A percentile compares a stretch with the other conserved stretches of the same genome.
Conservation (phyloP, 2,888 invertebrate species). For the Slavum lentiscoides region DNA sequence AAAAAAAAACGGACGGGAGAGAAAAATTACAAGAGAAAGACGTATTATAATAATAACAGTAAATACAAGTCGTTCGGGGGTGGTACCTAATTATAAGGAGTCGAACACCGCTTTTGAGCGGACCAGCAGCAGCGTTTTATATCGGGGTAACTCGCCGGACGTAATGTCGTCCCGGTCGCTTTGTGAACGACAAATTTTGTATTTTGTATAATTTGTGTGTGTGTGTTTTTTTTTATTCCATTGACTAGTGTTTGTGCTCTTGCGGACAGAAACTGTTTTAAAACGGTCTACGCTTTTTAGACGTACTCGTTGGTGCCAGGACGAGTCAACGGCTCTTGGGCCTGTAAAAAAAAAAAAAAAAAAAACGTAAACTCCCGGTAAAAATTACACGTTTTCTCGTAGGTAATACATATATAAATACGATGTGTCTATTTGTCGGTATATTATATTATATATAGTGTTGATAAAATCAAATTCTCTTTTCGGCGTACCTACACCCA, state of each 20-base stretch:
- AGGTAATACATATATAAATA: no score
- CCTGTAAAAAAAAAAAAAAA: conserved; percentile 65
- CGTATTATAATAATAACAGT: no score
- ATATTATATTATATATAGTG: no score
- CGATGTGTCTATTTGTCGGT: no score
- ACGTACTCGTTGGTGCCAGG: conserved; percentile 80
- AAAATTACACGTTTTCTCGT: neutral
- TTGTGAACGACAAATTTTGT: conserved; percentile 11
- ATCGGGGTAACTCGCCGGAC: neutral
- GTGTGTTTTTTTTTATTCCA: no score
- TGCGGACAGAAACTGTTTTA: conserved; percentile 13
- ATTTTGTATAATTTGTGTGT: neutral
- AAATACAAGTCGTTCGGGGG: neutral
- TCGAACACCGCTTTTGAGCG: neutral
- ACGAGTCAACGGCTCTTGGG: conserved; percentile 79
- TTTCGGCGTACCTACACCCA: no score
- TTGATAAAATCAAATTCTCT: no score
- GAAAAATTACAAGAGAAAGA: no score
- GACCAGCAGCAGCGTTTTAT: no score
- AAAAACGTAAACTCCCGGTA: no score
- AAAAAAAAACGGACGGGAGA: no score
- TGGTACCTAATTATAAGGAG: neutral
- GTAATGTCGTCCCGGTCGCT: neutral
- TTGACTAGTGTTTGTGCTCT: conserved; percentile 40
- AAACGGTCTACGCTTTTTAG: conserved; percentile 60